These are phyloP conservation scores for Simalia tracyae DNA, from an alignment of 2,797 vertebrate species.

Conservation along the genomic window DNA sequence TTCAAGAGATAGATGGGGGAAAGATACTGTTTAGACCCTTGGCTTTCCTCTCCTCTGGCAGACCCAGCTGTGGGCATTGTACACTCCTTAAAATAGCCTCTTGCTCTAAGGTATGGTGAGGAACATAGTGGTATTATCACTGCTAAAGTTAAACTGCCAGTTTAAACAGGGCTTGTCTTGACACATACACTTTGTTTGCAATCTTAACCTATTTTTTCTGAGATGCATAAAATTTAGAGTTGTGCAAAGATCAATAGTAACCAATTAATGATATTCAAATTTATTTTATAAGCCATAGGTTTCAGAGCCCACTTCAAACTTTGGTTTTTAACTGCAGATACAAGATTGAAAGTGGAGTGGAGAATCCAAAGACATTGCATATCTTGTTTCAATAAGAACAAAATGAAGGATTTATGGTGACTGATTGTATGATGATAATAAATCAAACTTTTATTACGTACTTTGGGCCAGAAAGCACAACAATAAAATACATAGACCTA, in stretches of 20 bases:
- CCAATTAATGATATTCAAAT: background rate
- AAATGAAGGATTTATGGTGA: conserved; percentile 27
- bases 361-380: background rate
- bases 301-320: background rate
- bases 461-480: background rate
- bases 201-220: background rate
- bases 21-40: background rate
- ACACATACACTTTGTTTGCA: background rate
- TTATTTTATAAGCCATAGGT: background rate
- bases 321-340: background rate
- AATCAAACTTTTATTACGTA: background rate
- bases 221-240: background rate
- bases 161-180: background rate
- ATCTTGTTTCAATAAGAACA: background rate
- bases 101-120: background rate
- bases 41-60: background rate
- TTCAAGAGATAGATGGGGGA: background rate
- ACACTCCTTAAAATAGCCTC: background rate
- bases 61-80: background rate
- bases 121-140: background rate
- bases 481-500: background rate
- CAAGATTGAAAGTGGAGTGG: background rate
- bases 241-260: background rate
- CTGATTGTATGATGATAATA: background rate
- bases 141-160: background rate